Base-by-base conservation (phyloP, 1,140 invertebrate genomes). In the Drosophila kepulauana region DNA sequence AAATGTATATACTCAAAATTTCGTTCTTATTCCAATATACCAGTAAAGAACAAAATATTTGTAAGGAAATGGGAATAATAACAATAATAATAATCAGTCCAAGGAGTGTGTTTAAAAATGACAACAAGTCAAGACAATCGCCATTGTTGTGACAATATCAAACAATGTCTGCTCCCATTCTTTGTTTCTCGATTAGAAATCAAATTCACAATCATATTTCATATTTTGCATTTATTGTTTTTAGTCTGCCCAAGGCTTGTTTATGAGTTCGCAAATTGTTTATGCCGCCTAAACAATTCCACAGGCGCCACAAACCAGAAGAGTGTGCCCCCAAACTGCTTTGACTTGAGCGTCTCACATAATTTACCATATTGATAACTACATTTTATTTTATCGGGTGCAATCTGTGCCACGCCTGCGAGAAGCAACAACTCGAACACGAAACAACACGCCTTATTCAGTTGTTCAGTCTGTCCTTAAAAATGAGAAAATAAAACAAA, bases 221-320 rank as follows among this genome's bases (percentile, higher is more conserved):
- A 54, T 65, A 65, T 49, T 64, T 63, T 10, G 8, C 11, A 45
- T 33, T 54, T 63, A 16, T 56, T 73, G 52, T 68, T 69, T 73
- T 33, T 48, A 13, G 38, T 15, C 8, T 38, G 56, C 35, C 20
- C 11, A 69, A 43, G 6, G 56, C 48, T 75, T 79, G 61, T 69
- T 56, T 61, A 74, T 59, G 35, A 25, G 45, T 45, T 35, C 13
- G 28, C 54, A 78, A 84, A 75, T 63, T 88, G 84, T 88, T 88
- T 89, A 88, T 64, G 58, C 56, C 58, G 57, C 52, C 73, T 89
- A 88, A 88, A 88, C 84, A 88, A 88, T 88, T 80, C n/a, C 5
- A 1, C n/a, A 72, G 80, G 78, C 84, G 84, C 84, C 84, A 87
- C 76, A 57, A 61, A 67, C 35, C 74, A 20, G 68, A 20, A 16